Percentiles rank a stretch among this genome's conserved stretches.
These are phyloP conservation scores for Drosophila kambysellisi DNA, from an alignment of 2,888 invertebrate genomes.

Conservation along the genomic window DNA sequence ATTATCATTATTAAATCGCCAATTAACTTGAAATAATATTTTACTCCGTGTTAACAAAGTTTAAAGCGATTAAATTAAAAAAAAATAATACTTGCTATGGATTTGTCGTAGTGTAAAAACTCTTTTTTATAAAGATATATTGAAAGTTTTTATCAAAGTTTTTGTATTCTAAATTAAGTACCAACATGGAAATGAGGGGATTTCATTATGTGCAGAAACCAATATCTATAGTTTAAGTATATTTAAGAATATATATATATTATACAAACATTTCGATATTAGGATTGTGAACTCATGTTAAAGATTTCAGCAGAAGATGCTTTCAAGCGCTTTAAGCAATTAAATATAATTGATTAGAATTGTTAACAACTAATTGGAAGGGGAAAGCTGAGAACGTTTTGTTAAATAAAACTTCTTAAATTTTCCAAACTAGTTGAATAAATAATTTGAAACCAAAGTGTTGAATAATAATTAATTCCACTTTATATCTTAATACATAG, in stretches of 20 bases:
- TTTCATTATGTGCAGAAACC: not conserved
- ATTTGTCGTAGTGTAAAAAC: not conserved
- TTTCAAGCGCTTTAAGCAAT: not conserved
- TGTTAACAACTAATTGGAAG: not conserved
- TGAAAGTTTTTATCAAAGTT: not conserved
- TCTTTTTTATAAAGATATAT: not conserved
- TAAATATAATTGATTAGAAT: not conserved
- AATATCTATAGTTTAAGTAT: not conserved
- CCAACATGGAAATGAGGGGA: not conserved
- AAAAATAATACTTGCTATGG: not conserved
- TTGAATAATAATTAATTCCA: not conserved
- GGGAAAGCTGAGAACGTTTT: not conserved
- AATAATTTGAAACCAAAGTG: not conserved
- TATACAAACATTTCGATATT: not conserved
- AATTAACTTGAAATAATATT: constrained; percentile 23
- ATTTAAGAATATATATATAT: not conserved
- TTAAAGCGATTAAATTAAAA: not conserved
- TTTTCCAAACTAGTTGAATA: not conserved
- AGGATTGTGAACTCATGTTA: not conserved
- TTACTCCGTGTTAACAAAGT: constrained; percentile 21
- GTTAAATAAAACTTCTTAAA: not conserved
- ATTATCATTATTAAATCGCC: constrained; percentile 27
- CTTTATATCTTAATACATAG: not conserved
- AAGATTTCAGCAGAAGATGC: not conserved
- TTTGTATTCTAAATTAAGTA: not conserved